Evolutionary conservation across 2,113 vertebrate species (phyloP), one percentile per base, ranked within the genome.

Genomic region (Sialia sialis): DNA sequence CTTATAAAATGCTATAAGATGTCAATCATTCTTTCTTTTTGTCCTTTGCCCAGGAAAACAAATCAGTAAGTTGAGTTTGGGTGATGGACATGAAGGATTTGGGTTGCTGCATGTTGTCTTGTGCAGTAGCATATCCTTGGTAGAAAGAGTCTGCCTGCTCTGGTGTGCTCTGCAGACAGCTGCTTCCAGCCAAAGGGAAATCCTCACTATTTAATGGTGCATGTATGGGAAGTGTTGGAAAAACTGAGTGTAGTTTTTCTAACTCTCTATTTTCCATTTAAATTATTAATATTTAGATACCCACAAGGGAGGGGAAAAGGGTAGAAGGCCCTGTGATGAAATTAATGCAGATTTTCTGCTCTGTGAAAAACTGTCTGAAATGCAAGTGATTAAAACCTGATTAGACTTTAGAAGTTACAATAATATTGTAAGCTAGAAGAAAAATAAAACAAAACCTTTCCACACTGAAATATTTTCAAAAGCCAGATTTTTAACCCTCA

Each of bases 311-410:
- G 43, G 5, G 32, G 41, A 30, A 64, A 29, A 59, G 46, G 36
- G 67, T 58, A 34, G 70, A 95, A 77, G 44, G 64, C 75, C 39
- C 20, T 59, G 55, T 92, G 74, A 89, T 80, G 59, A 90, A 95
- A 94, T 92, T 87, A 87, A 91, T 93, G 83, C 88, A 86, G 69
- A 92, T 91, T 95, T 92, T 92, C 78, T 77, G 41, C 89, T 87
- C 67, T 74, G 27, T 63, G 81, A 90, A 75, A 76, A 90, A 82
- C 54, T 70, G 36, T 18, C 77, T 89, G 85, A 89, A 95, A 89
- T 84, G 54, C 30, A 91, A 63, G 79, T 38, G 39, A 52, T 84
- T 89, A 58, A 60, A 74, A 82, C 26, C 26, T 74, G 52, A 55
- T 89, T 87, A 80, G 62, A 89, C 52, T 83, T 74, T n/a, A 76